Conservation (phyloP, 35 echinoderm and acorn worm species). For the Heliocidaris erythrogramma region DNA sequence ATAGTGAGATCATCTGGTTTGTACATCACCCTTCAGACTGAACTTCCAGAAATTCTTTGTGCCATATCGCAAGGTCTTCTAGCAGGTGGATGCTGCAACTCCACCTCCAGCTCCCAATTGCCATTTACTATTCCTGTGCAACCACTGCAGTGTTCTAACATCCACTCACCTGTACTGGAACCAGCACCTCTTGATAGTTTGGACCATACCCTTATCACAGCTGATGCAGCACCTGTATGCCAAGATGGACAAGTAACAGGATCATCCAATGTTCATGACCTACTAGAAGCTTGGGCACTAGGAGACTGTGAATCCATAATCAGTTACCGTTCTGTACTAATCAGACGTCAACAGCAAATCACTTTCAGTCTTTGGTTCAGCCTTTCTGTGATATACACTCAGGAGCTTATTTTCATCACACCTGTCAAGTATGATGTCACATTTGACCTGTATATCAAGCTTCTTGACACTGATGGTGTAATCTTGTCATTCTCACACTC, state of each 20-base stretch:
- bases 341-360: constrained; percentile 44
- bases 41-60: constrained; percentile 61
- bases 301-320: constrained; percentile 75
- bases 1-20: constrained; percentile 64
- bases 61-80: constrained; percentile 68
- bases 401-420: constrained; percentile 41
- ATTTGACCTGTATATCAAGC: constrained; percentile 68
- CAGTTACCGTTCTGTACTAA: constrained; percentile 35
- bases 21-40: constrained; percentile 70
- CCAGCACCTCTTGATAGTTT: constrained; percentile 50
- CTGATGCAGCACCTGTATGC: constrained; percentile 16
- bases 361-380: constrained; percentile 63
- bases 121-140: not conserved
- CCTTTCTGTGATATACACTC: constrained; percentile 59
- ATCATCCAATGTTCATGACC: constrained; percentile 38
- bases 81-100: constrained; percentile 75
- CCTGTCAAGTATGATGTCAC: constrained; percentile 59
- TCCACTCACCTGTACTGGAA: not conserved
- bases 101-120: not conserved
- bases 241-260: not conserved
- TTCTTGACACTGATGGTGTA: constrained; percentile 54
- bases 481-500: constrained; percentile 75
- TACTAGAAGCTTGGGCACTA: constrained; percentile 64
- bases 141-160: constrained; percentile 20
- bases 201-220: constrained; percentile 41